Percentiles rank a stretch among this genome's conserved stretches.
These are phyloP conservation scores for Synanthedon myopaeformis DNA, from an alignment of 2,888 invertebrate genomes.

Conservation along the genomic window DNA sequence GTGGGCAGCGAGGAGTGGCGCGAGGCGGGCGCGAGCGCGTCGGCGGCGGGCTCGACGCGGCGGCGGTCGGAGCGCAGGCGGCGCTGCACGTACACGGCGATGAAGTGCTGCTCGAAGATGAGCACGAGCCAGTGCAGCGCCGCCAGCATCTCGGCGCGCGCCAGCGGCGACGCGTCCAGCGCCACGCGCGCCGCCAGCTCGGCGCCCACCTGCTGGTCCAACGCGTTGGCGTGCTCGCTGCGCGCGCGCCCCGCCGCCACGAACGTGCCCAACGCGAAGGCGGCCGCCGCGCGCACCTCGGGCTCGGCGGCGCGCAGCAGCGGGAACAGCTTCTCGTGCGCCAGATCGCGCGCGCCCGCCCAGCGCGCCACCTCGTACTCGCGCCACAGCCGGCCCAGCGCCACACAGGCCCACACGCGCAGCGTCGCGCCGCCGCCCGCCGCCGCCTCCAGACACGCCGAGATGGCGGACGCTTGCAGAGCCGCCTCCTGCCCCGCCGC, in stretches of 20 bases:
- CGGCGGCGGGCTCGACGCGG: conserved; percentile 38
- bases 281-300: conserved; percentile 93
- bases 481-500: conserved; percentile 91
- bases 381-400: conserved; percentile 91
- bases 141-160: conserved; percentile 87
- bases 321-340: conserved; percentile 93
- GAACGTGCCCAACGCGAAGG: conserved; percentile 95
- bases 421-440: conserved; percentile 76
- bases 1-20: conserved; percentile 34
- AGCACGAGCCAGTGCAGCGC: conserved; percentile 85
- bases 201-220: conserved; percentile 93
- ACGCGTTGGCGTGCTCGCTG: conserved; percentile 92
- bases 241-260: conserved; percentile 87
- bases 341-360: conserved; percentile 95
- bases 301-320: conserved; percentile 85
- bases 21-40: conserved; percentile 29
- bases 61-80: conserved; percentile 18
- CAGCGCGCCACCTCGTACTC: conserved; percentile 90
- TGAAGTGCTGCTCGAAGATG: conserved; percentile 89
- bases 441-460: conserved; percentile 90
- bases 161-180: conserved; percentile 88
- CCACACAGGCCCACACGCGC: conserved; percentile 91
- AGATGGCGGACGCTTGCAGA: conserved; percentile 84
- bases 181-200: conserved; percentile 82
- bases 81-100: conserved; percentile 79